A percentile compares a stretch with the other conserved stretches of the same genome.
Evolutionary conservation across 2,113 vertebrate species (phyloP).

Genomic region (Chloroceryle aenea): DNA sequence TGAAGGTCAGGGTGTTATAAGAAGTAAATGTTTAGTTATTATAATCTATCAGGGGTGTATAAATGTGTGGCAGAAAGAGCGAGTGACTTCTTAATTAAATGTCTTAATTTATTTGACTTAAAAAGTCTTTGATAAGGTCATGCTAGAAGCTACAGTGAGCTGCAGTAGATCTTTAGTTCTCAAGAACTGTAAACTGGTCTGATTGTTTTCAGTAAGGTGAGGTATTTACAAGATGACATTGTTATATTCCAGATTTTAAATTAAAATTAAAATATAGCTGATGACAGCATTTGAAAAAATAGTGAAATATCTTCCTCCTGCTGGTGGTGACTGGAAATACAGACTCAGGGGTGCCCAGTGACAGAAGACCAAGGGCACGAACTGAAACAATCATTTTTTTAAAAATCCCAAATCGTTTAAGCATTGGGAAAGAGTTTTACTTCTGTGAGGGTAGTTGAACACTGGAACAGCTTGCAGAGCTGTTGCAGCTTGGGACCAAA

Average conservation of each 20-base stretch:
- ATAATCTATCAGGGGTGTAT: neutral
- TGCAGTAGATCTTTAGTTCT: neutral
- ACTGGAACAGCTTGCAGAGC: neutral
- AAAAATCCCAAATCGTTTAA: neutral
- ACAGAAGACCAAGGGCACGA: fast-evolving
- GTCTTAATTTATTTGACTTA: constrained; percentile 1
- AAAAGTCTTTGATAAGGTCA: neutral
- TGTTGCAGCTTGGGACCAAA: neutral
- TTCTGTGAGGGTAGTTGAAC: neutral
- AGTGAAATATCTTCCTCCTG: neutral
- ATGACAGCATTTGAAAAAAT: neutral
- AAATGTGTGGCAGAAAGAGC: neutral
- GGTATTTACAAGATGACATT: neutral
- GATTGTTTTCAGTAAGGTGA: neutral
- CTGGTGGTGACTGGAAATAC: neutral
- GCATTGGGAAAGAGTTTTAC: neutral
- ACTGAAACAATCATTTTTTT: fast-evolving
- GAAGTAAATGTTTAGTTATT: neutral
- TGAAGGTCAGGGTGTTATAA: neutral
- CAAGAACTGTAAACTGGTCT: neutral
- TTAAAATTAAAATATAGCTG: neutral
- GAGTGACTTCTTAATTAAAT: constrained; percentile 21
- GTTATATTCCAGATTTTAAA: neutral
- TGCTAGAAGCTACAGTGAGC: neutral
- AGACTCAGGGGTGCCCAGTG: neutral